Evolutionary conservation across 2,797 vertebrate species (phyloP), one percentile per base, ranked within the genome.

Genomic region (Acrossocheilus wenchowensis): DNA sequence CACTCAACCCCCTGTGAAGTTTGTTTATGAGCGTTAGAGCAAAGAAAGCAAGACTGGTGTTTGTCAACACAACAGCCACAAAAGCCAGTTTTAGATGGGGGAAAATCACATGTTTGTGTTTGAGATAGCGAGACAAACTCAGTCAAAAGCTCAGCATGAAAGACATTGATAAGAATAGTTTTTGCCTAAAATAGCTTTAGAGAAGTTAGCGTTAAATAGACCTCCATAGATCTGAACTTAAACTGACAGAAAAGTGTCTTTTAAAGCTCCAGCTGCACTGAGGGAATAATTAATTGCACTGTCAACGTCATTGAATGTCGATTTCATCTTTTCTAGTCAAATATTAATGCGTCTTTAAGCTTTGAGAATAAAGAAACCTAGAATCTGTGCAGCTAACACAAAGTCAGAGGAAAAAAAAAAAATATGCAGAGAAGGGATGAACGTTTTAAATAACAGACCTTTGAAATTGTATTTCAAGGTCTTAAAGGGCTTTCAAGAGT

Each of bases 91-190:
- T 78, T 64, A 69, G 19, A 75, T n/a, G 54, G 57, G 26, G 72
- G n/a, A 0, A 0, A 23, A 48, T n/a, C 64, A 52, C 64, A 5
- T 41, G 43, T 73, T n/a, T 21, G 30, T 62, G 73, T 84, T 52
- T 78, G 74, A 64, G 83, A 68, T 39, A 39, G 73, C 60, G 2
- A 84, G 62, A 78, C 62, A 54, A 43, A 62, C 69, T 83, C 30
- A 69, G 50, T 78, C 75, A 57, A 57, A 69, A 78, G 83, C 64
- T 85, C 82, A 50, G 73, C 83, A 78, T 69, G 83, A 85, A 85
- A 71, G n/a, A 69, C 30, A 50, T 52, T 54, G 83, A 78, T 57
- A 78, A 78, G 64, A 71, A 78, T 79, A 71, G 48, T 43, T 41
- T 23, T 15, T 50, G 17, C 36, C 64, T 71, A 69, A 77, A 68